Base-by-base conservation (phyloP, 2,113 vertebrate genomes). In the Copsychus sechellarum region DNA sequence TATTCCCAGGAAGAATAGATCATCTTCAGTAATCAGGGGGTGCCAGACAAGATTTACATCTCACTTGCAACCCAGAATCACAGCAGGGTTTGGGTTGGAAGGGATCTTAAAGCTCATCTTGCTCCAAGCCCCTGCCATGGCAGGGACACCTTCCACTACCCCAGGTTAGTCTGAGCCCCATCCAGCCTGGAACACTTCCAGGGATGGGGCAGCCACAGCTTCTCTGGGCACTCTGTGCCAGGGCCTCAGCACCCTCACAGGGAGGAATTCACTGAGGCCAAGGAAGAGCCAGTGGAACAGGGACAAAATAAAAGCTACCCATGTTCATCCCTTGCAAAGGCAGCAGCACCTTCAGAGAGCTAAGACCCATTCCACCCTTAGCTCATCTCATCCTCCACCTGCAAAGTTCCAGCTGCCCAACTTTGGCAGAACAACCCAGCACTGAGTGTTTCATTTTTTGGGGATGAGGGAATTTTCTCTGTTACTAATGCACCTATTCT, bases 171-270 rank as follows among this genome's bases (percentile, higher is more conserved):
- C 40, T 0, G 5, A 69, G 14, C 18, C 14, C 21, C n/a, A 23
- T 61, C 54, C 29, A 61, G 0, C 21, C 79, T 76, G 54, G 4
- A 1, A 26, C 87, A 61, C 11, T 61, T 0, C 21, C 62, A 61
- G 54, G 54, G n/a, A 54, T 54, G 40, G 54, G 3, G 29, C 21
- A 82, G 24, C 70, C 40, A 54, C 54, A 76, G 22, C 18, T 76
- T 1, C 14, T 54, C 70, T 48, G 21, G n/a, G 5, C 0, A 76
- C 1, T 25, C 40, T 76, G 25, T 61, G 24, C 40, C 31, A 54
- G 34, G 9, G 6, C 25, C 14, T 76, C 6, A 0, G 0, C n/a
- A 42, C 5, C 21, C 25, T 56, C 40, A 40, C 20, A 54, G 48
- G 23, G 24, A 70, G 16, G 3, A 47, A 70, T n/a, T 74, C n/a